Percentiles rank a stretch among this genome's conserved stretches.
These are phyloP conservation scores for Drosophila emarginata DNA, from an alignment of 2,888 invertebrate genomes.

Conservation along the genomic window DNA sequence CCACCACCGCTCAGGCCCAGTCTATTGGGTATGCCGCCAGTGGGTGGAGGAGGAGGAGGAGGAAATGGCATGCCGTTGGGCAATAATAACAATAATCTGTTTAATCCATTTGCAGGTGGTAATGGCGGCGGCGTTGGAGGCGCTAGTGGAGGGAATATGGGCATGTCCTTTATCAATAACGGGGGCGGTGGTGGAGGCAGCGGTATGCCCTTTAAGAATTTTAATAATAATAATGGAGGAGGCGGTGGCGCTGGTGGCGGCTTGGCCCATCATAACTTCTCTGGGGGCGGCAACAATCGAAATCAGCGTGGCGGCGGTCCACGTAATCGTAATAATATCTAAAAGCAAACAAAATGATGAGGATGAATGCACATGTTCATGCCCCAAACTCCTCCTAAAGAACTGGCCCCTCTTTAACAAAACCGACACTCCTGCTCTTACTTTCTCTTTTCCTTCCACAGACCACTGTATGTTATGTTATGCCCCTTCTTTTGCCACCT, in stretches of 20 bases:
- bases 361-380: slow-evolving; percentile 3
- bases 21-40: slow-evolving; percentile 84
- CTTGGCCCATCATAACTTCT: slow-evolving; percentile 39
- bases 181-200: slow-evolving; percentile 24
- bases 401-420: slow-evolving; percentile 2
- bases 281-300: slow-evolving; percentile 42
- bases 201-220: slow-evolving; percentile 13
- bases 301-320: slow-evolving; percentile 51
- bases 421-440: not conserved
- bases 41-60: slow-evolving; percentile 79
- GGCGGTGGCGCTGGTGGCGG: slow-evolving; percentile 7
- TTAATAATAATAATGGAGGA: slow-evolving; percentile 32
- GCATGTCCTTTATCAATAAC: slow-evolving; percentile 14
- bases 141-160: slow-evolving; percentile 5
- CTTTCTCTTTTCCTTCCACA: not conserved
- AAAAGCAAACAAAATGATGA: slow-evolving; percentile 5
- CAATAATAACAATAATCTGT: slow-evolving; percentile 57
- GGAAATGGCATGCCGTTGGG: slow-evolving; percentile 18
- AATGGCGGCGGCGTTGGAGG: slow-evolving; percentile 29
- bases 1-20: slow-evolving; percentile 83
- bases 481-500: slow-evolving; percentile 12
- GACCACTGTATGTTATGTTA: slow-evolving; percentile 18
- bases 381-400: not conserved
- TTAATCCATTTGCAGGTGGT: slow-evolving; percentile 63
- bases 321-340: slow-evolving; percentile 59